Evolutionary conservation across 92 coral and sea anemone species (phyloP).

Genomic region (Phenganax marumi): DNA sequence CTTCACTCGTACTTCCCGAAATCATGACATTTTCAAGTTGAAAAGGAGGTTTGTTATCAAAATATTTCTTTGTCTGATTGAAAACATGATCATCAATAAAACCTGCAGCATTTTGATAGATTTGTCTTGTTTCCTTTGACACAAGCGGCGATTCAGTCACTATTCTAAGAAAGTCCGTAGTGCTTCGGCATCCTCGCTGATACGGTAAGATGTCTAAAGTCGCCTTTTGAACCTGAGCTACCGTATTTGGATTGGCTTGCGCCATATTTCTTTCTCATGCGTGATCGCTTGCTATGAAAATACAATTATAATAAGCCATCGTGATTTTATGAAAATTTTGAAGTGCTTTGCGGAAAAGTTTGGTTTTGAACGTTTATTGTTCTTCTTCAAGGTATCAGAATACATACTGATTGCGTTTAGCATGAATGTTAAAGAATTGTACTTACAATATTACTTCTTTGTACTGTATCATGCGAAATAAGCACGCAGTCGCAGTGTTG

Average conservation of each 20-base stretch:
- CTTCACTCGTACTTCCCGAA: constrained; percentile 15
- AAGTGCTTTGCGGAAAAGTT: no score
- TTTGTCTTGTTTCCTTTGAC: not conserved
- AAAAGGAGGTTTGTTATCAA: constrained; percentile 14
- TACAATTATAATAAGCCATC: no score
- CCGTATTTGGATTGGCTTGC: not conserved
- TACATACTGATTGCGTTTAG: no score
- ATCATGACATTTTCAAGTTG: constrained; percentile 13
- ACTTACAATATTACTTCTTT: no score
- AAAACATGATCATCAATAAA: not conserved
- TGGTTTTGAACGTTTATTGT: no score
- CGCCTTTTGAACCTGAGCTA: not conserved
- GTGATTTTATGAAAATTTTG: no score
- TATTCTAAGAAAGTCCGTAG: not conserved
- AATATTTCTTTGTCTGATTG: constrained; percentile 11
- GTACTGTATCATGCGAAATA: no score
- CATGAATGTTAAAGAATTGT: no score
- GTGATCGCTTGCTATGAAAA: no score
- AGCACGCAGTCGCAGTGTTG: no score
- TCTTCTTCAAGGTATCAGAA: no score
- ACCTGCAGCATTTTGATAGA: not conserved
- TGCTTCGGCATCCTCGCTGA: constrained; percentile 3
- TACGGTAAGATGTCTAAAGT: not conserved
- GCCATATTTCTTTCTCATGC: not conserved
- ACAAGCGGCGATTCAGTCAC: no score